Evolutionary conservation across 2,113 vertebrate species (phyloP).

Genomic region (Embiotoca jacksoni): DNA sequence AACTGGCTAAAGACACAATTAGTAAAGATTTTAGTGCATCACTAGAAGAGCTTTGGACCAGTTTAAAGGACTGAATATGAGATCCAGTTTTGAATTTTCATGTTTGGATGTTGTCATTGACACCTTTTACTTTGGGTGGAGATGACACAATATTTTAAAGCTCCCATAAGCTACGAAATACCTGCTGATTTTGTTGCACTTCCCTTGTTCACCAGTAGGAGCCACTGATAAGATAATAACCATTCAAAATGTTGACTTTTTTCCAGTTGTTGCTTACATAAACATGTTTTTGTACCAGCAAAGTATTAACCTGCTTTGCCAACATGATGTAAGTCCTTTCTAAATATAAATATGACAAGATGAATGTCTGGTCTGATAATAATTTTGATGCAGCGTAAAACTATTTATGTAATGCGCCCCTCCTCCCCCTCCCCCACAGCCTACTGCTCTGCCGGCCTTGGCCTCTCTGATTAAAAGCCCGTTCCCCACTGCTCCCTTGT

Average conservation of each 20-base stretch:
- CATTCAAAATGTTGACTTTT: conserved; percentile 26
- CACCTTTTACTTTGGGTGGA: too few relatives aligned
- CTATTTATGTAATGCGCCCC: conserved; percentile 74
- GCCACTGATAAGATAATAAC: conserved; percentile 12
- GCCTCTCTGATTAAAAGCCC: conserved; percentile 70
- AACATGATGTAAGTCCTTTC: conserved; percentile 68
- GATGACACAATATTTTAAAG: too few relatives aligned
- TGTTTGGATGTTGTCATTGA: not conserved
- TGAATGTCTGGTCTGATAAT: conserved; percentile 62
- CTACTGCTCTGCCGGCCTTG: conserved; percentile 23
- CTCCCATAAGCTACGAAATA: not conserved
- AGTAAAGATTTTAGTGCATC: not conserved
- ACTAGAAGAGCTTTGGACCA: not conserved
- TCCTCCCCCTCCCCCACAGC: conserved; percentile 5
- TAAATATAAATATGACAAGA: conserved; percentile 74
- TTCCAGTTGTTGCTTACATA: conserved; percentile 39
- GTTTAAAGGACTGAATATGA: not conserved
- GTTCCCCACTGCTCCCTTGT: conserved; percentile 36
- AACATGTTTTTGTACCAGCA: conserved; percentile 35
- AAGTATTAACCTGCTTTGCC: conserved; percentile 58
- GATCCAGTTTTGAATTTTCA: not conserved
- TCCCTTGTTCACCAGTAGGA: conserved; percentile 14
- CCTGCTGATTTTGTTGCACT: conserved; percentile 17
- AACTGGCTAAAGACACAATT: not conserved
- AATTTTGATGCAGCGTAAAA: conserved; percentile 66